A percentile compares a stretch with the other conserved stretches of the same genome.
phyloP scores from a whole-genome alignment of 2,888 invertebrate genomes.

The Drosophila siamana region DNA sequence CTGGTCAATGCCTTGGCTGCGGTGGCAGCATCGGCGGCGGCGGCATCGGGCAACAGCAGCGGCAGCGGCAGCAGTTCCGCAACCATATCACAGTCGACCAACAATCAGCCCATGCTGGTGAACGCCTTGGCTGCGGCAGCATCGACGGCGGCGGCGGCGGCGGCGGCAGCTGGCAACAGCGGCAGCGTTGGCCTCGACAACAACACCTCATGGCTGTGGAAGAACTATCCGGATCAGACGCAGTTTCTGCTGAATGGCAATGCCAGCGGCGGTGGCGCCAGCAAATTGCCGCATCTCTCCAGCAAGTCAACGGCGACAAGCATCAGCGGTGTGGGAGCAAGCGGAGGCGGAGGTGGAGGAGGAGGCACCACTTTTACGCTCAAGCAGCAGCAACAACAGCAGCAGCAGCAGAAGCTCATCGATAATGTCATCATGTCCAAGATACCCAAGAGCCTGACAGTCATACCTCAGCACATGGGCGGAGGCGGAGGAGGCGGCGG shows the following conservation, averaged over 20 bases:
- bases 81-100: constrained; percentile 17
- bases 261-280: constrained; percentile 27
- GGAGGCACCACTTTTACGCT: constrained; percentile 51
- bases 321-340: constrained; percentile 28
- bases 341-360: constrained; percentile 2
- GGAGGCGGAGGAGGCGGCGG: constrained; percentile 31
- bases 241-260: constrained; percentile 82
- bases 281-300: constrained; percentile 75
- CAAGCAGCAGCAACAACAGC: constrained; percentile 66
- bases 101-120: constrained; percentile 67
- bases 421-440: constrained; percentile 88
- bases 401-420: constrained; percentile 79
- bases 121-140: constrained; percentile 58
- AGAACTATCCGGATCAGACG: constrained; percentile 83
- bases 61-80: not conserved
- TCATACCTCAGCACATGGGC: constrained; percentile 89
- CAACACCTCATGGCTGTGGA: constrained; percentile 78
- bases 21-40: constrained; percentile 45
- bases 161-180: constrained; percentile 30
- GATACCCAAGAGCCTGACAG: constrained; percentile 92
- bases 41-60: constrained; percentile 3
- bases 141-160: constrained; percentile 19
- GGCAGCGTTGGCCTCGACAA: constrained; percentile 36
- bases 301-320: constrained; percentile 70
- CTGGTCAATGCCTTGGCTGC: constrained; percentile 74